These are phyloP conservation scores for Tympanuchus pallidicinctus DNA, from an alignment of 2,113 vertebrate species.

Conservation along the genomic window DNA sequence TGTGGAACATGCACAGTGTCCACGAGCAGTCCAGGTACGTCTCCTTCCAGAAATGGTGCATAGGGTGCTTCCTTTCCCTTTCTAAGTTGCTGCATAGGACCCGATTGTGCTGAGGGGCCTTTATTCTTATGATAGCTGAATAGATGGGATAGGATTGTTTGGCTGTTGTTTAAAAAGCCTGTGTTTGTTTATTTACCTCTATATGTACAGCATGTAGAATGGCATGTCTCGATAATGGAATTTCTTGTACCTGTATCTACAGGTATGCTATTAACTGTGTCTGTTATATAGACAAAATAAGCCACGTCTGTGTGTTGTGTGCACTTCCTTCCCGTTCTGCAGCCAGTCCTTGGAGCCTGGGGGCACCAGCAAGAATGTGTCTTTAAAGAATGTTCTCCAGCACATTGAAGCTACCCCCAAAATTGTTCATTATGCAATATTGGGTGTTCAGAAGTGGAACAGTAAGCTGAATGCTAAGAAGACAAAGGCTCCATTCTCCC, in stretches of 20 bases:
- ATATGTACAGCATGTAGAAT: background rate
- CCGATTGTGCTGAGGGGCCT: background rate
- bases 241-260: background rate
- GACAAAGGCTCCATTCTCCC: conserved; percentile 83
- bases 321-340: background rate
- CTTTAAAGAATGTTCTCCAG: conserved; percentile 90
- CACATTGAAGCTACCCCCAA: conserved; percentile 96
- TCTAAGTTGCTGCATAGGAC: background rate
- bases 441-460: conserved; percentile 93
- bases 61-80: background rate
- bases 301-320: background rate
- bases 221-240: background rate
- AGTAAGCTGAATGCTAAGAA: conserved; percentile 79
- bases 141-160: background rate
- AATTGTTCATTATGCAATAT: conserved; percentile 90
- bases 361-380: conserved; percentile 84
- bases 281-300: background rate
- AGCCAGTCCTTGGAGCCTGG: conserved; percentile 82
- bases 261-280: background rate
- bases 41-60: background rate
- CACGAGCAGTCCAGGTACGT: conserved; percentile 82
- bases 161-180: background rate
- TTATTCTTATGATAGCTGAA: background rate
- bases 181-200: background rate
- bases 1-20: conserved; percentile 88